phyloP scores from a whole-genome alignment of 2,113 vertebrate genomes.

The Silurus asotus region DNA sequence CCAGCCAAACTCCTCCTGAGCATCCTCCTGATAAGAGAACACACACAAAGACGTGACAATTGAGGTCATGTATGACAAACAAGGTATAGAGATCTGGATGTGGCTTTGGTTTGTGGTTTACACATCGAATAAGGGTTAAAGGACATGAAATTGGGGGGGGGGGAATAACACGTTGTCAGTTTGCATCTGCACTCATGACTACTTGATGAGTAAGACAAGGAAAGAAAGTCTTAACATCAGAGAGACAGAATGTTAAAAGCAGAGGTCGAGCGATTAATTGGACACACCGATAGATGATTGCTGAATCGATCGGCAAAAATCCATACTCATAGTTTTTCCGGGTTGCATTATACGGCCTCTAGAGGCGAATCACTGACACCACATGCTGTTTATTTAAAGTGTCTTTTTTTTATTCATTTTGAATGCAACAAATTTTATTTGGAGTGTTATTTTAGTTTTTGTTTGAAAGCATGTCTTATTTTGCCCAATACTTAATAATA shows the following conservation, averaged over 20 bases:
- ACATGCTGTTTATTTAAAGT: too few species aligned
- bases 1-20: slow-evolving; percentile 97
- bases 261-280: neutral
- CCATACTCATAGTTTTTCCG: too few species aligned
- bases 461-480: too few species aligned
- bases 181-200: neutral
- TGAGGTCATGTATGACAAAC: too few species aligned
- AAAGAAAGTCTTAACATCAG: neutral
- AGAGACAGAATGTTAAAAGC: neutral
- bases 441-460: too few species aligned
- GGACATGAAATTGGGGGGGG: neutral
- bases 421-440: too few species aligned
- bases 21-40: slow-evolving; percentile 81
- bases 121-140: neutral
- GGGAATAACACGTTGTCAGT: neutral
- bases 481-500: too few species aligned
- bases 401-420: too few species aligned
- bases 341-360: too few species aligned
- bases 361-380: too few species aligned
- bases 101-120: neutral
- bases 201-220: neutral
- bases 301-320: too few species aligned
- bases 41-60: neutral
- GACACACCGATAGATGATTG: too few species aligned
- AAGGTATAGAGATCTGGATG: neutral